These are phyloP conservation scores for Hybos culiciformis DNA, from an alignment of 2,888 invertebrate genomes.

Conservation along the genomic window DNA sequence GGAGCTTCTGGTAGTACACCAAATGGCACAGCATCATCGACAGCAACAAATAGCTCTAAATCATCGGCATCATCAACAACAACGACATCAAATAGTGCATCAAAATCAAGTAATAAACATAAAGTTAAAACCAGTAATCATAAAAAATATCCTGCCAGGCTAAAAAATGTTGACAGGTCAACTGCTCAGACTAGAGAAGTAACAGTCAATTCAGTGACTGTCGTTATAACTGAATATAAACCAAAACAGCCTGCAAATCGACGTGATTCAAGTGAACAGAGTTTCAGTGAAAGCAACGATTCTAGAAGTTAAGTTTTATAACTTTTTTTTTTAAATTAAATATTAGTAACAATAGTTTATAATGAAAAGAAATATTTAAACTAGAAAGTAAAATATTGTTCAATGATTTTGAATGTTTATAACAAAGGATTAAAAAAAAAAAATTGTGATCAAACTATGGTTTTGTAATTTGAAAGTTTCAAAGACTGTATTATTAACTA, in stretches of 20 bases:
- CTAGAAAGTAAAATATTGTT: too few species aligned
- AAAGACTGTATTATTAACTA: too few species aligned
- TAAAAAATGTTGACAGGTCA: conserved; percentile 86
- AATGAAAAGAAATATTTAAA: too few species aligned
- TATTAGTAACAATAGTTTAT: not conserved
- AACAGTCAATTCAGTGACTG: conserved; percentile 93
- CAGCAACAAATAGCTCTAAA: conserved; percentile 21
- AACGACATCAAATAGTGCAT: conserved; percentile 38
- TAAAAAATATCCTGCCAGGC: conserved; percentile 57
- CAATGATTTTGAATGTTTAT: too few species aligned
- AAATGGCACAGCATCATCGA: conserved; percentile 31
- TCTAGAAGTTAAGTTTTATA: conserved; percentile 32
- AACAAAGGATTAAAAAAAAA: too few species aligned
- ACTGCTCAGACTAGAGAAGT: conserved; percentile 88
- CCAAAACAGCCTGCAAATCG: conserved; percentile 45
- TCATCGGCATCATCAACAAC: conserved; percentile 26
- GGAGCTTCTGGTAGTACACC: conserved; percentile 40
- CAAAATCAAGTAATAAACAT: conserved; percentile 32
- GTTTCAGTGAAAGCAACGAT: conserved; percentile 37
- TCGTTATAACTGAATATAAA: conserved; percentile 92
- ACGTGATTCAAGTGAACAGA: conserved; percentile 35
- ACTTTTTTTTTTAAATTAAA: conserved; percentile 2
- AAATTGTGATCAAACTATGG: too few species aligned
- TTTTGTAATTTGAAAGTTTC: too few species aligned
- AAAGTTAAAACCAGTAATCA: conserved; percentile 47